Percentiles rank a stretch among this genome's conserved stretches.
Evolutionary conservation across 2,888 invertebrate genomes (phyloP).

Genomic region (Zelleria hepariella): DNA sequence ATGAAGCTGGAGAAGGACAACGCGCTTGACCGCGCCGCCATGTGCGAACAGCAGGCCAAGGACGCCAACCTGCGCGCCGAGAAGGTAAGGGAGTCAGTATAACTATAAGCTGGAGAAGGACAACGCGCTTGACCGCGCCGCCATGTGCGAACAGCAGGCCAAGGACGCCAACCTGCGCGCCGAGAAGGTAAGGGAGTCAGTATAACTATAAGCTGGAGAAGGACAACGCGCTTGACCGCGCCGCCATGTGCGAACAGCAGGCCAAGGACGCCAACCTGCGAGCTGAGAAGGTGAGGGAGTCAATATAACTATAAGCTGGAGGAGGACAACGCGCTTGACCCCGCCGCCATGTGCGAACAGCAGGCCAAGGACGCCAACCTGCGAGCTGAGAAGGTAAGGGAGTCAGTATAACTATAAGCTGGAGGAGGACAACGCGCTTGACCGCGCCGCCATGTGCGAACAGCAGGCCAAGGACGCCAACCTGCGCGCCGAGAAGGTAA

Average conservation of each 20-base stretch:
- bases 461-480: slow-evolving; percentile 95
- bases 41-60: slow-evolving; percentile 97
- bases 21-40: slow-evolving; percentile 98
- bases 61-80: slow-evolving; percentile 91
- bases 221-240: slow-evolving; percentile 99
- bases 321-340: slow-evolving; percentile 99
- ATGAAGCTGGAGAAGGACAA: slow-evolving; percentile 99
- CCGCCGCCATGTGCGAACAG: slow-evolving; percentile 97
- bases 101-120: slow-evolving; percentile 99
- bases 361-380: slow-evolving; percentile 94
- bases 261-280: slow-evolving; percentile 92
- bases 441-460: slow-evolving; percentile 97
- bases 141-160: slow-evolving; percentile 97
- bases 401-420: too few relatives aligned
- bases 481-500: slow-evolving; percentile 87
- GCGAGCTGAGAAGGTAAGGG: slow-evolving; percentile 86
- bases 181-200: slow-evolving; percentile 80
- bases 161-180: slow-evolving; percentile 91
- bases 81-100: slow-evolving; percentile 77
- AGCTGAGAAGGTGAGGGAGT: slow-evolving; percentile 81
- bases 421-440: slow-evolving; percentile 99
- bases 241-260: slow-evolving; percentile 97
- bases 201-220: slow-evolving; percentile 99
- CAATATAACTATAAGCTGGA: too few relatives aligned
- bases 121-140: slow-evolving; percentile 99